Conservation (phyloP, 2,113 vertebrate genomes). For the Heterotilapia buettikoferi region DNA sequence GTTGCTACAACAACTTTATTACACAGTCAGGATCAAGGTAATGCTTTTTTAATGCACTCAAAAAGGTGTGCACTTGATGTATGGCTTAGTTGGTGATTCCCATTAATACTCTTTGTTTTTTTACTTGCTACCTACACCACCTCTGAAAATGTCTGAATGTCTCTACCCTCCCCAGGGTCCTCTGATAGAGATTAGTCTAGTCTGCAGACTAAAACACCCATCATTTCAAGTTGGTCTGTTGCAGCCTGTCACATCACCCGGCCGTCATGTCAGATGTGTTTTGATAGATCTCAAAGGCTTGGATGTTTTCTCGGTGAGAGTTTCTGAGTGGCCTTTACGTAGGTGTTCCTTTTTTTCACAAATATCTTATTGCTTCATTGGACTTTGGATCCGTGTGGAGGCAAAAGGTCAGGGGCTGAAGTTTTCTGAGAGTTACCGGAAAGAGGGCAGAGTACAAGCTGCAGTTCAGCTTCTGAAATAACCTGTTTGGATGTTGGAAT, state of each 20-base stretch:
- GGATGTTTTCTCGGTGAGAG: background rate
- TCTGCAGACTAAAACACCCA: background rate
- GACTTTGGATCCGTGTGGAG: slow-evolving; percentile 47
- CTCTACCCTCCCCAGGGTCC: background rate
- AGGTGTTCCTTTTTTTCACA: slow-evolving; percentile 39
- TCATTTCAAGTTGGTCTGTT: background rate
- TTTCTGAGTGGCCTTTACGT: slow-evolving; percentile 13
- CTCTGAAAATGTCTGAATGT: background rate
- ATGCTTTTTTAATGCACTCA: background rate
- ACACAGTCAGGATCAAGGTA: background rate
- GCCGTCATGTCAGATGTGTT: slow-evolving; percentile 15
- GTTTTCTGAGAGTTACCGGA: slow-evolving; percentile 37
- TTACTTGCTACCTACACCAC: background rate
- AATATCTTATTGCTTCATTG: slow-evolving; percentile 54
- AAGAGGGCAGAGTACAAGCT: slow-evolving; percentile 29
- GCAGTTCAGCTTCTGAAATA: slow-evolving; percentile 43
- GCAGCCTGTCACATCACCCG: slow-evolving; percentile 25
- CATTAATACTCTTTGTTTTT: background rate
- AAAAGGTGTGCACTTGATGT: background rate
- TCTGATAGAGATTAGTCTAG: background rate
- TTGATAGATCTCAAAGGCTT: slow-evolving; percentile 5
- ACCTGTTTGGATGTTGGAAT: slow-evolving; percentile 13
- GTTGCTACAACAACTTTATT: background rate
- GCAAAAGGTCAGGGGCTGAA: slow-evolving; percentile 57
- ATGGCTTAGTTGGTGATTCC: background rate